Base-by-base conservation (phyloP, 2,888 invertebrate species). In the Stenodera caucasica region DNA sequence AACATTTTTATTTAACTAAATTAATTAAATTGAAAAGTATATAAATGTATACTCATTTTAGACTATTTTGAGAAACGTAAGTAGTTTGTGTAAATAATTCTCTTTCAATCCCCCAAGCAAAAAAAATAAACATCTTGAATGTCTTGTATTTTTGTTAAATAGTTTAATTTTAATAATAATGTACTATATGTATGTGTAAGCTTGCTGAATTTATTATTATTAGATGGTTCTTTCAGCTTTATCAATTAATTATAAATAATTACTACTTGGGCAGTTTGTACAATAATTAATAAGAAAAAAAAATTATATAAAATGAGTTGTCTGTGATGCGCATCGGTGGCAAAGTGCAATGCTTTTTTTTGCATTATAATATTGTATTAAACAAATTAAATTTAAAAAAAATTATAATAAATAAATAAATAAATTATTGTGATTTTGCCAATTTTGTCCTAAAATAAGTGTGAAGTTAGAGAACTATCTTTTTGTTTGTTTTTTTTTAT, bases 331-430 rank as follows among this genome's bases (percentile, higher is more conserved):
- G 75, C 72, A 74, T 73, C 74, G 72, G 73, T 75, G 78, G 80
- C 77, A 78, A 78, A 78, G 80, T 80, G 80, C 80, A 80, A 80
- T 80, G 78, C 78, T 80, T 80, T 76, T 40, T 71, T 73, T 70
- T 70, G 67, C 69, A 58, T 54, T 52, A 40, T 40, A 40, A 40
- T 18, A 40, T 40, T 58, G 58, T 58, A 58, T 55, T 61, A 53
- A 73, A 71, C n/a, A n/a, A n/a, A n/a, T n/a, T n/a, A n/a, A n/a
- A n/a, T n/a, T n/a, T n/a, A n/a, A n/a, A 7, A n/a, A 40, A 40
- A 18, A 18, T 40, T 18, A 40, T 40, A 15, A 33, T 35, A 14
- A 35, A n/a, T 35, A 14, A 35, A 35, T 1, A 15, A 15, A 40
- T n/a, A 73, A 70, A 68, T 77, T 72, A 76, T 78, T 79, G 78